Conservation (phyloP, 2,888 invertebrate species). For the Pseudanteris insignis region DNA sequence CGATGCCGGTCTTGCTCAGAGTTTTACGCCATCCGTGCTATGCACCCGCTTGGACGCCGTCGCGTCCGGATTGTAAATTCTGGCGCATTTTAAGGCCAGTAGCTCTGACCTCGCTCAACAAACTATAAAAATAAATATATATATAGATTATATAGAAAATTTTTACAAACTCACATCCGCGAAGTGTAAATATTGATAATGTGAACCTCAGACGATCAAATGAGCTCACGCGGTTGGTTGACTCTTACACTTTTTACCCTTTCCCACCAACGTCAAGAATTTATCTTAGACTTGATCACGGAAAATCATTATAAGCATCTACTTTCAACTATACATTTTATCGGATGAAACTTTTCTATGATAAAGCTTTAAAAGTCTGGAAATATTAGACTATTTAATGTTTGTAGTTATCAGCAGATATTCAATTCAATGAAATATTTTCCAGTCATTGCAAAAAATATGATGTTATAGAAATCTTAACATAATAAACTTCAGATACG, state of each 20-base stretch:
- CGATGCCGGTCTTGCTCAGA: slow-evolving; percentile 56
- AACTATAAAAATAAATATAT: slow-evolving; percentile 32
- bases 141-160: slow-evolving; percentile 22
- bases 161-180: slow-evolving; percentile 17
- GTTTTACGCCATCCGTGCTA: slow-evolving; percentile 51
- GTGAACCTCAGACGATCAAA: slow-evolving; percentile 5
- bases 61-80: slow-evolving; percentile 37
- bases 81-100: slow-evolving; percentile 27
- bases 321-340: too few species aligned
- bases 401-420: too few species aligned
- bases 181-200: slow-evolving; percentile 14
- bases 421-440: too few species aligned
- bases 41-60: slow-evolving; percentile 20
- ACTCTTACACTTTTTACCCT: neutral
- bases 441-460: too few species aligned
- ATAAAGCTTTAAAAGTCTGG: too few species aligned
- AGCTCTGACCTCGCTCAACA: slow-evolving; percentile 27
- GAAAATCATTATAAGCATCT: too few species aligned
- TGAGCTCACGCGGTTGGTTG: slow-evolving; percentile 2
- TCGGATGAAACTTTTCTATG: too few species aligned
- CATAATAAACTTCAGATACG: too few species aligned
- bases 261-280: neutral
- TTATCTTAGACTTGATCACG: slow-evolving; percentile 4
- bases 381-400: too few species aligned
- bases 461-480: too few species aligned